Percentiles rank a stretch among this genome's conserved stretches.
Evolutionary conservation across 1,140 invertebrate genomes (phyloP).

Genomic region (Ips typographus): DNA sequence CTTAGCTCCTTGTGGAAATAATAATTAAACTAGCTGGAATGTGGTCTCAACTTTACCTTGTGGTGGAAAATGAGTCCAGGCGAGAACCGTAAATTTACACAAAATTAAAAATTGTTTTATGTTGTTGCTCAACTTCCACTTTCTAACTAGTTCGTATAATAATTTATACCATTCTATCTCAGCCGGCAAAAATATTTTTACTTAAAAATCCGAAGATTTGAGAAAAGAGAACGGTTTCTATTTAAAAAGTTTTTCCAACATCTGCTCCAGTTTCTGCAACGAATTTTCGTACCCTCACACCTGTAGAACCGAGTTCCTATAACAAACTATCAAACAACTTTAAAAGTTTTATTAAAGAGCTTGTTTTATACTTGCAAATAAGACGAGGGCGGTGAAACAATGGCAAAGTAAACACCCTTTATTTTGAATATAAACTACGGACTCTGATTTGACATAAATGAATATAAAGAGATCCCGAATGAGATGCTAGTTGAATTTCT

Average conservation of each 20-base stretch:
- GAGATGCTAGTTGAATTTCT: not conserved
- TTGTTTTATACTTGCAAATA: constrained; percentile 19
- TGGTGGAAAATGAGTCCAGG: no score
- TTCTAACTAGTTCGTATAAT: no score
- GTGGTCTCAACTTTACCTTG: no score
- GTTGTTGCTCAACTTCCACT: no score
- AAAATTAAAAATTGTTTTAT: no score
- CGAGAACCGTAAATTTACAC: no score
- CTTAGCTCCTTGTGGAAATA: no score
- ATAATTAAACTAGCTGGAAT: no score
- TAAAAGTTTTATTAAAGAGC: constrained; percentile 19
- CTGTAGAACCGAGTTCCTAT: constrained; percentile 7
- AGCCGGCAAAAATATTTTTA: not conserved
- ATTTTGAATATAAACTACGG: constrained; percentile 13
- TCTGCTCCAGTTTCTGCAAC: constrained; percentile 4
- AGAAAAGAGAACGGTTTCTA: constrained; percentile 5
- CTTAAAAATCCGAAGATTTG: not conserved
- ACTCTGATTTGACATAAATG: constrained; percentile 7
- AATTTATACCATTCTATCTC: no score
- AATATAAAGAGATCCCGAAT: constrained; percentile 2
- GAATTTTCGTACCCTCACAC: constrained; percentile 5
- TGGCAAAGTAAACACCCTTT: constrained; percentile 16
- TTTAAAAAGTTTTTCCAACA: constrained; percentile 14
- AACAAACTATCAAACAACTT: constrained; percentile 15
- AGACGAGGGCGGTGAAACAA: constrained; percentile 2